Evolutionary conservation across 2,888 invertebrate species (phyloP), one percentile per base, ranked within the genome.

Genomic region (Scaptomyza polygonia): DNA sequence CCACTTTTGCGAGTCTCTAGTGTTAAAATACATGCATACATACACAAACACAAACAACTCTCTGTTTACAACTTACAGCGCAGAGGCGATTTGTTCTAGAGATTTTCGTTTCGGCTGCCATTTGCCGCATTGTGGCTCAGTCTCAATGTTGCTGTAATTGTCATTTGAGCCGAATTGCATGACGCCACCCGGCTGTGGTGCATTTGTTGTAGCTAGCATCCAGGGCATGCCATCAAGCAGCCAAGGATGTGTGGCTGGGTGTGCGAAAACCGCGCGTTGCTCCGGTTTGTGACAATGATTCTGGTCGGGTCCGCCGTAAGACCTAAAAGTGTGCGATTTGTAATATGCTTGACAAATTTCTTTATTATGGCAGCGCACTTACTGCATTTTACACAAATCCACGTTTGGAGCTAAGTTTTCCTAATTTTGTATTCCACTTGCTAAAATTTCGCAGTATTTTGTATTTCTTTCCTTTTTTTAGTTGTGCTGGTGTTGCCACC

Each of bases 221-320:
- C 94, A 94, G 0, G 93, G 90, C 73, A 94, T 87, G 9, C 92
- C 92, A 62, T 93, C 92, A 5, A 93, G 90, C 73, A 93, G 44
- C 73, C 73, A 73, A 9, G 73, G 73, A 72, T 73, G 76, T 6
- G 78, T 56, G 2, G 63, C 68, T 32, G 65, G 74, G 56, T 77
- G 72, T 2, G 62, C 55, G 39, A 74, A 74, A 9, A 77, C 63
- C 29, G 72, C 62, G 25, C 62, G 77, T 18, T 77, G 72, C 8
- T 72, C 73, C 52, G 72, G 5, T 53, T 77, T 76, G 43, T 73
- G 72, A 21, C 48, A 55, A 21, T 70, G 55, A 51, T 40, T 73
- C 30, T 62, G 64, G 25, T 72, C 77, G 44, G 77, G 45, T 43
- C 62, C 71, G 14, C 71, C 75, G 67, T 79, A 79, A 6, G 79